phyloP scores from a whole-genome alignment of 2,797 vertebrate species.

The Lutjanus argentimaculatus region DNA sequence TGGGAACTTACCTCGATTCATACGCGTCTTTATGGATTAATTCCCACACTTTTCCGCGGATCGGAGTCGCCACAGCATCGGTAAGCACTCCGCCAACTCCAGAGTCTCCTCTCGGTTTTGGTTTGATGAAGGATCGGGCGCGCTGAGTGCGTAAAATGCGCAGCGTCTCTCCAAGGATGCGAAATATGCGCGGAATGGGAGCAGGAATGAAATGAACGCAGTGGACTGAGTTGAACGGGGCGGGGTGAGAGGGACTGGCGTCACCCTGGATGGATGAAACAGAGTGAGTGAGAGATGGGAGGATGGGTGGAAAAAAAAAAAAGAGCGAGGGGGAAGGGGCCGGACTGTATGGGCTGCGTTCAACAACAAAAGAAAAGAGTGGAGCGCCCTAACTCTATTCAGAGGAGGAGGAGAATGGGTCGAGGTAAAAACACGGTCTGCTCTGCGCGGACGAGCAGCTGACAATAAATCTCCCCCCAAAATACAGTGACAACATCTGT shows the following conservation, averaged over 20 bases:
- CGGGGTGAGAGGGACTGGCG: conserved; percentile 87
- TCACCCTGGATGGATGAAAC: conserved; percentile 87
- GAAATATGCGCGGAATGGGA: conserved; percentile 98
- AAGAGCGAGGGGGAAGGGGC: conserved; percentile 56
- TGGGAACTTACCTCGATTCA: conserved; percentile 83
- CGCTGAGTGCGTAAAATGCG: conserved; percentile 81
- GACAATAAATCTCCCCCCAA: conserved; percentile 28
- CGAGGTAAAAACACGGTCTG: conserved; percentile 37
- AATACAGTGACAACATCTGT: conserved; percentile 2
- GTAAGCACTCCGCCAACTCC: conserved; percentile 70
- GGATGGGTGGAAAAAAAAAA: conserved; percentile 58
- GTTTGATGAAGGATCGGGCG: conserved; percentile 56
- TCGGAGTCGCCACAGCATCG: conserved; percentile 45
- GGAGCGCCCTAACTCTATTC: conserved; percentile 74
- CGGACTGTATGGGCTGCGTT: conserved; percentile 73
- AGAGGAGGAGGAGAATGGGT: conserved; percentile 50
- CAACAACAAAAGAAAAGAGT: conserved; percentile 81
- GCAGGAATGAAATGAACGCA: conserved; percentile 99
- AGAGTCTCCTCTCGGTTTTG: conserved; percentile 48
- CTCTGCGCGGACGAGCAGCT: conserved; percentile 48
- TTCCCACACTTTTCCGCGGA: conserved; percentile 70
- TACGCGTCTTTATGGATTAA: conserved; percentile 70
- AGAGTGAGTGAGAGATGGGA: conserved; percentile 77
- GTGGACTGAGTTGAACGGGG: conserved; percentile 91
- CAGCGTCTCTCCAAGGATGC: conserved; percentile 91